Evolutionary conservation across 2,888 invertebrate species (phyloP), one percentile per base, ranked within the genome.

Genomic region (Pseudococcus jackbeardsleyi): DNA sequence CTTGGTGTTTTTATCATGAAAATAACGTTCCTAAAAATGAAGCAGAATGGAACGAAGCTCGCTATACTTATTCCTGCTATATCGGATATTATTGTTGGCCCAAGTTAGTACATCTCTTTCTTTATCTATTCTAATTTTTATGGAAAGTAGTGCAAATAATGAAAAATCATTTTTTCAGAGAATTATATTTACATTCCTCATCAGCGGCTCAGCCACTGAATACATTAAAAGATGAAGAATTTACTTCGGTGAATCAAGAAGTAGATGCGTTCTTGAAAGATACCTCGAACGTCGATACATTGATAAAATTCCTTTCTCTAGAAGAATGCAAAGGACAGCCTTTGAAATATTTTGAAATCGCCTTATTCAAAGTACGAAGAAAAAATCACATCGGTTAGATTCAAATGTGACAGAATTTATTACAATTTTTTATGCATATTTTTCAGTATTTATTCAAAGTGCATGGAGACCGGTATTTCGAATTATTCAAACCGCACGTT

Each of bases 311-410:
- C 91, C 93, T 96, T 89, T 94, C 96, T 0, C 92, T 97, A 84
- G 98, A 98, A 91, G 97, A 97, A 90, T 96, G 96, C 91, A 97
- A 97, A 91, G 96, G 96, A 89, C 97, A 97, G 91, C 95, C 95
- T 91, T 97, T 97, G 91, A 95, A 94, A 90, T 93, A 93, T 0
- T 93, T 93, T 84, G 92, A 95, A 85, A 95, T 94, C 91, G 92
- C 93, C 15, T 91, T 97, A 89, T 96, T 96, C 91, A 95, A 96
- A 93, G 95, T 95, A 90, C 92, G 91, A 17, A 22, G 1, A n/a
- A 17, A 33, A 48, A 77, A 17, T 26, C 6, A 15, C 17, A 7
- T 5, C 4, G 12, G 33, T 33, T 15, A 1, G 17, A 17, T 33
- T 33, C 39, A 33, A 33, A 6, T 72, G 6, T 68, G 4, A 2